A percentile compares a stretch with the other conserved stretches of the same genome.
phyloP scores from a whole-genome alignment of 2,113 vertebrate genomes.

The Muntiacus reevesi region DNA sequence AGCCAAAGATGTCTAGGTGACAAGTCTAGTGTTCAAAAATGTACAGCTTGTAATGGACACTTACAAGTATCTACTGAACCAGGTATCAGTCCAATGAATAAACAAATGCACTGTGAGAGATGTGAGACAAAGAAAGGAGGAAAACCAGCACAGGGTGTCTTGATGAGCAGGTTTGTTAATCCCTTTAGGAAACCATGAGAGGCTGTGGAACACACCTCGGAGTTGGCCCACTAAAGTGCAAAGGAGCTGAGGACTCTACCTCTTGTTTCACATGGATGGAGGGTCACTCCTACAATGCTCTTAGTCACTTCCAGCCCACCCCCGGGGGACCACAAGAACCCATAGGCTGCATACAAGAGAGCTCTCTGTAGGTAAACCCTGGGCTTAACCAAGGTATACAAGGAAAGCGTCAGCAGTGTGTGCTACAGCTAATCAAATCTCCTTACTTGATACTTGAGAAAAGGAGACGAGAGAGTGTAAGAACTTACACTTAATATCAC shows the following conservation, averaged over 20 bases:
- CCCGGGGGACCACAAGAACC: neutral
- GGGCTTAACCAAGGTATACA: neutral
- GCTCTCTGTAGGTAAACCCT: neutral
- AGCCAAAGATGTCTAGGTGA: neutral
- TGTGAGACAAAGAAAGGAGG: neutral
- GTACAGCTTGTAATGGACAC: neutral
- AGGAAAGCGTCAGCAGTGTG: neutral
- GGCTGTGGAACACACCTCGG: neutral
- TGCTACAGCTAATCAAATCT: neutral
- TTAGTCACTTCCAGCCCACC: neutral
- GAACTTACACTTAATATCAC: neutral
- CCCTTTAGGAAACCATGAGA: neutral
- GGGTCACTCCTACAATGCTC: neutral
- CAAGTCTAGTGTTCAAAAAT: neutral
- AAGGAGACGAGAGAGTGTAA: neutral
- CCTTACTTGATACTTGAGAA: neutral
- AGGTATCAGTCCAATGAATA: neutral
- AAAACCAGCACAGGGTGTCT: neutral
- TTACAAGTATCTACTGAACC: neutral
- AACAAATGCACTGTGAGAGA: neutral
- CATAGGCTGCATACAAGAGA: neutral
- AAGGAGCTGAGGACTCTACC: neutral
- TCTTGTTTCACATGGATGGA: neutral
- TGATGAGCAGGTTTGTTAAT: neutral
- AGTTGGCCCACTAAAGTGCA: neutral